These are phyloP conservation scores for Gari tellinella DNA, from an alignment of 2,888 invertebrate genomes.

Conservation along the genomic window DNA sequence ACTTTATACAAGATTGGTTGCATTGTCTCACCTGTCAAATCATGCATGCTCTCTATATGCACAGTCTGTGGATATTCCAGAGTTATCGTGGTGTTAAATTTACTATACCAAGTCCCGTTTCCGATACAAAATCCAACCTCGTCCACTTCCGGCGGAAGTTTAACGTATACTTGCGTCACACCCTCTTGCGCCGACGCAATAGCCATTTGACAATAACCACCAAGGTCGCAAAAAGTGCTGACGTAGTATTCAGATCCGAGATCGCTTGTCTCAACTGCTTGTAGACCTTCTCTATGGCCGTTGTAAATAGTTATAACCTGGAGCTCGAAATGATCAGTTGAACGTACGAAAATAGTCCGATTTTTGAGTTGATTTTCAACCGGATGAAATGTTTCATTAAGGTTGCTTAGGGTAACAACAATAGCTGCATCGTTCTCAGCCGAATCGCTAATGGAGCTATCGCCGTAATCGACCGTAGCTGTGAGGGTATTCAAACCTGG, in stretches of 20 bases:
- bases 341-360: no score
- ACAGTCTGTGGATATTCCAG: conserved; percentile 34
- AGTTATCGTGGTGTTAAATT: conserved; percentile 15
- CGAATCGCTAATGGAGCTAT: no score
- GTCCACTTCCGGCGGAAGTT: conserved; percentile 30
- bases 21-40: conserved; percentile 41
- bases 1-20: no score
- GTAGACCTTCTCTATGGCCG: conserved; percentile 36
- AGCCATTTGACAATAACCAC: conserved; percentile 48
- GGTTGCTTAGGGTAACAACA: no score
- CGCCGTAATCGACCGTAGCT: no score
- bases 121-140: conserved; percentile 37
- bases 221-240: conserved; percentile 48
- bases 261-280: conserved; percentile 12
- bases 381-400: no score
- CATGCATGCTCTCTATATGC: conserved; percentile 33
- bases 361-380: no score
- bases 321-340: background rate
- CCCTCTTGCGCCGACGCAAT: conserved; percentile 14
- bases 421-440: no score
- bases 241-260: conserved; percentile 43
- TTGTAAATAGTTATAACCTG: conserved; percentile 2
- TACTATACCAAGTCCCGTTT: conserved; percentile 11
- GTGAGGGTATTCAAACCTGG: no score
- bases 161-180: conserved; percentile 28